Conservation (phyloP, 1,140 invertebrate species). For the Caenorhabditis latens region DNA sequence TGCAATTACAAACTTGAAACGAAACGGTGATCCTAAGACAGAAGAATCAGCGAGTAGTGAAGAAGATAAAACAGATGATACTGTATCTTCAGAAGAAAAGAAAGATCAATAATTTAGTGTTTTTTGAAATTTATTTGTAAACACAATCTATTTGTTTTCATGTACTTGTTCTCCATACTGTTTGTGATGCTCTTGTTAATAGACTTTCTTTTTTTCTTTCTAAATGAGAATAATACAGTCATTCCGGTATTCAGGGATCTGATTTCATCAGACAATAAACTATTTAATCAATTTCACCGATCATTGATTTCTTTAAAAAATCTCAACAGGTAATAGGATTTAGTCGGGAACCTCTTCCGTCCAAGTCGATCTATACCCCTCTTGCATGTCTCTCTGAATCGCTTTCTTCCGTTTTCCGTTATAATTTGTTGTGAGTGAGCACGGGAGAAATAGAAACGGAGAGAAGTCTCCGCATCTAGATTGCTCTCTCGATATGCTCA, state of each 20-base stretch:
- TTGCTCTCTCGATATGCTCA: constrained; percentile 34
- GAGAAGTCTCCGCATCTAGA: constrained; percentile 22
- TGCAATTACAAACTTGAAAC: constrained; percentile 4
- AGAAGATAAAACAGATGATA: constrained; percentile 1
- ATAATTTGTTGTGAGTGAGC: constrained; percentile 32
- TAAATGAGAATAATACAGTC: background rate
- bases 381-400: constrained; percentile 23
- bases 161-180: constrained; percentile 7
- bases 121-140: background rate
- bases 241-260: background rate
- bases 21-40: background rate
- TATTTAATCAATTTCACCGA: background rate
- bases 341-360: constrained; percentile 17
- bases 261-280: background rate
- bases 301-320: background rate
- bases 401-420: constrained; percentile 43
- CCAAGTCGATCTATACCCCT: constrained; percentile 17
- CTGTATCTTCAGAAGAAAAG: constrained; percentile 11
- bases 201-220: background rate
- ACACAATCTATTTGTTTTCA: no score
- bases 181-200: background rate
- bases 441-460: background rate
- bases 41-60: background rate
- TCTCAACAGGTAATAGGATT: constrained; percentile 50
- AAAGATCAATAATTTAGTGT: constrained; percentile 5